Conservation (phyloP, 2,888 invertebrate genomes). For the Lepidocyrtoides sp. region DNA sequence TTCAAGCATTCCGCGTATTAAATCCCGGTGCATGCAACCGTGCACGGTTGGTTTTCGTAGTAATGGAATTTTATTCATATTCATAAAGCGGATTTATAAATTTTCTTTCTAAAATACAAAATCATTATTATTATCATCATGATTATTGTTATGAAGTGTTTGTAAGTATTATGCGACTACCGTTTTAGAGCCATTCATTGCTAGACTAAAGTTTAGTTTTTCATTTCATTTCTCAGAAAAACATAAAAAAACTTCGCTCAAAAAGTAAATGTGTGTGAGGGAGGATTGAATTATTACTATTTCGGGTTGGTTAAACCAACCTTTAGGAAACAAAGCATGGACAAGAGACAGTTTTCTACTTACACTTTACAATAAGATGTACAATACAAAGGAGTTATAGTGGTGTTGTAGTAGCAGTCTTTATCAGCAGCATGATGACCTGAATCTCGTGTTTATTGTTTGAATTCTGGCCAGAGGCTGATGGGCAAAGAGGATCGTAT, state of each 20-base stretch:
- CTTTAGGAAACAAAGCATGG: constrained; percentile 16
- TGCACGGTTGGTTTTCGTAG: neutral
- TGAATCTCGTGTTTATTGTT: constrained; percentile 69
- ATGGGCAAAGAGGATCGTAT: neutral
- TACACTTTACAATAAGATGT: neutral
- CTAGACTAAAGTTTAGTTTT: no score
- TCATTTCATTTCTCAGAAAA: constrained; percentile 1
- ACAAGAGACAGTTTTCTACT: neutral
- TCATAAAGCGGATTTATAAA: constrained; percentile 57
- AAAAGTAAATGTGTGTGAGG: neutral
- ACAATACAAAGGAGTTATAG: neutral
- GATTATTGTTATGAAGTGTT: constrained; percentile 8
- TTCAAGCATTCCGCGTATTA: neutral
- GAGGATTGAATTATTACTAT: constrained; percentile 80
- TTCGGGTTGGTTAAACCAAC: constrained; percentile 59
- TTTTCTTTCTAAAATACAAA: neutral
- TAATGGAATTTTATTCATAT: constrained; percentile 21
- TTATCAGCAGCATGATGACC: constrained; percentile 55
- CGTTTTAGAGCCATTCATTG: no score
- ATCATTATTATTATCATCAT: neutral
- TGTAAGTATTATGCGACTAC: neutral
- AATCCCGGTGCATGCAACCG: constrained; percentile 21
- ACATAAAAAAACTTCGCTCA: neutral
- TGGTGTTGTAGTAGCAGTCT: neutral
- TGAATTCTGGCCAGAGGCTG: constrained; percentile 64